Conservation (phyloP, 2,113 vertebrate genomes). For the Lanius collurio region DNA sequence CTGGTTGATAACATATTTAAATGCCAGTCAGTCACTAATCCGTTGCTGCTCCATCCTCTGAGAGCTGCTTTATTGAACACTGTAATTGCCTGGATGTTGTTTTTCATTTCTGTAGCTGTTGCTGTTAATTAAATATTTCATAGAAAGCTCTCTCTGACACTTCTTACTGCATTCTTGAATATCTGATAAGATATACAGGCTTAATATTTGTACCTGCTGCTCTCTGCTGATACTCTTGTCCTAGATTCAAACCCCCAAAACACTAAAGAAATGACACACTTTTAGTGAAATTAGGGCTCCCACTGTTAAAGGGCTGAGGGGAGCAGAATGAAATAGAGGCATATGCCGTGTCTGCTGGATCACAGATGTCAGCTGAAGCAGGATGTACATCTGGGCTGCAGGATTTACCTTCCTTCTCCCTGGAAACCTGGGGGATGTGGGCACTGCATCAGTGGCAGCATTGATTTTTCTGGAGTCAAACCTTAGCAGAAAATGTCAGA, state of each 20-base stretch:
- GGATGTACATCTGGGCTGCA: neutral
- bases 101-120: slow-evolving; percentile 82
- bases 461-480: neutral
- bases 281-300: slow-evolving; percentile 86
- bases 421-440: accelerated
- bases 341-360: slow-evolving; percentile 4
- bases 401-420: neutral
- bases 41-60: slow-evolving; percentile 66
- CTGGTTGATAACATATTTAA: slow-evolving; percentile 79
- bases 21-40: slow-evolving; percentile 78
- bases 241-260: slow-evolving; percentile 86
- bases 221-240: slow-evolving; percentile 79
- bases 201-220: slow-evolving; percentile 72
- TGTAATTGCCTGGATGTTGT: slow-evolving; percentile 80
- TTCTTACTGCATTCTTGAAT: slow-evolving; percentile 76
- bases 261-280: slow-evolving; percentile 93
- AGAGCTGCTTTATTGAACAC: slow-evolving; percentile 78
- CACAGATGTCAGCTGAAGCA: neutral
- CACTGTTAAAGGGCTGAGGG: slow-evolving; percentile 75
- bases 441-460: neutral
- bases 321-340: slow-evolving; percentile 56
- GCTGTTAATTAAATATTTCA: slow-evolving; percentile 84
- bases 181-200: slow-evolving; percentile 80
- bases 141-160: slow-evolving; percentile 73
- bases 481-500: neutral